These are phyloP conservation scores for Synergus laeviventris DNA, from an alignment of 2,888 invertebrate species.

Conservation along the genomic window DNA sequence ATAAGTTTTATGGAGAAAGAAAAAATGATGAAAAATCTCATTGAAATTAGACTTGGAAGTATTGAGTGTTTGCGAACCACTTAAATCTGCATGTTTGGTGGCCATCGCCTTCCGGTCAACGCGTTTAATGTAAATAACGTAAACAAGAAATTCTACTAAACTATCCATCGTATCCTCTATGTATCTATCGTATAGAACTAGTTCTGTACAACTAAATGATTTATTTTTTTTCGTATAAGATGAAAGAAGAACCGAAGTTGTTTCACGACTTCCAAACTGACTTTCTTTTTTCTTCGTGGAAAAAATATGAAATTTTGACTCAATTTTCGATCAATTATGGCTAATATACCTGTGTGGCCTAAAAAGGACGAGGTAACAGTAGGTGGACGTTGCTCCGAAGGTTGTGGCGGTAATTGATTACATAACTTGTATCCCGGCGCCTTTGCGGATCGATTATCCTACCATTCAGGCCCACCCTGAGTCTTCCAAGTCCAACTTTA, in stretches of 20 bases:
- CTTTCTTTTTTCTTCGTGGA: constrained; percentile 12
- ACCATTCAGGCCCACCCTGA: constrained; percentile 61
- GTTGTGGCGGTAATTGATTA: constrained; percentile 66
- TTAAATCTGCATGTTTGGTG: too few relatives aligned
- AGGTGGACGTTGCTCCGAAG: constrained; percentile 45
- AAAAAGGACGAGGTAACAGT: constrained; percentile 40
- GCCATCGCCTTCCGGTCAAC: too few relatives aligned
- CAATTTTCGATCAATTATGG: constrained; percentile 18
- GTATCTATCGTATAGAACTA: too few relatives aligned
- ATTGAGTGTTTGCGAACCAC: too few relatives aligned
- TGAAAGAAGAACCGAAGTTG: neutral
- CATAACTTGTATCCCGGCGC: constrained; percentile 61
- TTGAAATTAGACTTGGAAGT: too few relatives aligned
- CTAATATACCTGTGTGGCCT: constrained; percentile 27
- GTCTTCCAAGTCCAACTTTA: constrained; percentile 46
- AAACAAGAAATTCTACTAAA: too few relatives aligned
- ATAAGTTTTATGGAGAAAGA: too few relatives aligned
- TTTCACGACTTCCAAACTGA: neutral
- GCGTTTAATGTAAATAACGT: too few relatives aligned
- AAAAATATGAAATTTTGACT: constrained; percentile 5
- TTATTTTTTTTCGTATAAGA: neutral
- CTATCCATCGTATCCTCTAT: too few relatives aligned
- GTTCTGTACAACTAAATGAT: neutral
- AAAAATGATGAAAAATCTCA: too few relatives aligned
- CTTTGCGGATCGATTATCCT: constrained; percentile 55